phyloP scores from a whole-genome alignment of 1,140 invertebrate genomes.

The Orchestia grillus region DNA sequence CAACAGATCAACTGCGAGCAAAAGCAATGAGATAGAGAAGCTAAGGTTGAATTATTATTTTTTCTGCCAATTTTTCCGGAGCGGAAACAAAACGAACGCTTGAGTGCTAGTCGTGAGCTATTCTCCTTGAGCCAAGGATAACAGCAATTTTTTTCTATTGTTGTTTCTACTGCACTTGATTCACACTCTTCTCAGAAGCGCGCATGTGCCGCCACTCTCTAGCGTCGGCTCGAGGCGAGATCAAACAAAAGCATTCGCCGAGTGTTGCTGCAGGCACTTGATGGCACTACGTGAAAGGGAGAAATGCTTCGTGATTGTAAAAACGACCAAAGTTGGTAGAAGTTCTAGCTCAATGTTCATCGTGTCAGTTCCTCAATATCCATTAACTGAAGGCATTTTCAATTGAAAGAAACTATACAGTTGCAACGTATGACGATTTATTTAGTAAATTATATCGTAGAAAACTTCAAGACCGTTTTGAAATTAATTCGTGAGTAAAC shows the following conservation, averaged over 20 bases:
- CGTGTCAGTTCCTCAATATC: not conserved
- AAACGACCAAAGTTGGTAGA: not conserved
- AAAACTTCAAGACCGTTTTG: not conserved
- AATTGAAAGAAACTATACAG: not conserved
- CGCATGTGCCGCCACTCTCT: not conserved
- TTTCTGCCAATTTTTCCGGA: not conserved
- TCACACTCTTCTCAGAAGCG: not conserved
- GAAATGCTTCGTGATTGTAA: not conserved
- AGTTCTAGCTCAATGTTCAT: not conserved
- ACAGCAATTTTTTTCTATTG: not conserved
- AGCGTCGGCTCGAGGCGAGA: not conserved
- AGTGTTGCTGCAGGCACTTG: not conserved
- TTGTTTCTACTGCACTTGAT: not conserved
- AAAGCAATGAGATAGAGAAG: not conserved
- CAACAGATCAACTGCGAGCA: not conserved
- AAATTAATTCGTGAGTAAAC: not conserved
- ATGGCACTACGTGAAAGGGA: no score
- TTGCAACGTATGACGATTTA: not conserved
- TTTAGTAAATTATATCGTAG: not conserved
- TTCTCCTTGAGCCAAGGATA: not conserved
- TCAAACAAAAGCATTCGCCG: not conserved
- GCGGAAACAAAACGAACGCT: not conserved
- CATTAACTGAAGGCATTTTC: not conserved
- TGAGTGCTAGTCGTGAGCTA: not conserved
- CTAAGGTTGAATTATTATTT: not conserved